Base-by-base conservation (phyloP, 92 coral and sea anemone species). In the Isaurus tuberculatus region DNA sequence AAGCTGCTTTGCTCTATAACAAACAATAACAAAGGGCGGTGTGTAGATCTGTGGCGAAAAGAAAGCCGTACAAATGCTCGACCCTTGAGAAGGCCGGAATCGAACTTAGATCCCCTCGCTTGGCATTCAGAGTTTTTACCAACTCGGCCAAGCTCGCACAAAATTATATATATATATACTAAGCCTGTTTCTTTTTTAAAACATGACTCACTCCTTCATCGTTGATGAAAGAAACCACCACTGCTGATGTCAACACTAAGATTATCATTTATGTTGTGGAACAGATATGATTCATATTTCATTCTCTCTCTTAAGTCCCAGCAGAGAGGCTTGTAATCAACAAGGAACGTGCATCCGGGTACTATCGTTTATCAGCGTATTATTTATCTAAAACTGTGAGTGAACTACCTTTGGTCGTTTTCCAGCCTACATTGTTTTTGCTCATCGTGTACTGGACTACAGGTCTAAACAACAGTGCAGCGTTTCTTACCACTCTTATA, bases 341-440 rank as follows among this genome's bases (percentile, higher is more conserved):
- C 82, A 95, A 95, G 84, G 98, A 95, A 49, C 81, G 98, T 44
- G 91, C 95, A 29, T 92, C 98, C 16, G 98, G 98, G 11, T 91
- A 92, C 85, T 95, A 95, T 79, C 93, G 98, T 25, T 90, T 95
- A 28, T 95, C 98, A 27, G 94, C 98, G n/a, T 95, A 95, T 81
- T 95, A 91, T 72, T 83, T 95, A 53, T 95, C 90, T 17, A 95
- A 95, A 88, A 87, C 90, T 32, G 64, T 90, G 17, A 95, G 98
- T 70, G 98, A 95, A 53, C 70, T 95, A n/a, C 98, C 98, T 10
- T 85, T 95, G 90, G 84, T 89, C 70, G 65, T 95, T 40, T 84
- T 72, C 71, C 92, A 93, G 68, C 98, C 98, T 22, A 40, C 90
- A 4, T 23, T 86, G 72, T 95, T 90, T 81, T 42, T 93, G 26